These are phyloP conservation scores for Plecotus auritus DNA, from an alignment of 2,113 vertebrate genomes.

Conservation along the genomic window DNA sequence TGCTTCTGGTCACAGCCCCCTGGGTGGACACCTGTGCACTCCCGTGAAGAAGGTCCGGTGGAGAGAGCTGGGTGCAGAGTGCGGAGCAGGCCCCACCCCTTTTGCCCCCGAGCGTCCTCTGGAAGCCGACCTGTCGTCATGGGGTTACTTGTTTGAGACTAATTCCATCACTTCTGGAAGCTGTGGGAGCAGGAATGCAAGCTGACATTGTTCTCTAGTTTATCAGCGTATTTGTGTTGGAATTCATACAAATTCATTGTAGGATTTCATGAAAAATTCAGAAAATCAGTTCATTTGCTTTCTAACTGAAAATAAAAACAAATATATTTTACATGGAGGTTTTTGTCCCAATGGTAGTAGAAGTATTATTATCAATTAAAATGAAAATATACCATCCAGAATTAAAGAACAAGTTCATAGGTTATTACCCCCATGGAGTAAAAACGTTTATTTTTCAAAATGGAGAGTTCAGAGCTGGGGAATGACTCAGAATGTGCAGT, in stretches of 20 bases:
- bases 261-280: neutral
- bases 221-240: neutral
- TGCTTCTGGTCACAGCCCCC: neutral
- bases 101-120: fast-evolving
- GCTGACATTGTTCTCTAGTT: neutral
- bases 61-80: neutral
- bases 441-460: neutral
- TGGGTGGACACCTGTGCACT: neutral
- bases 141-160: neutral
- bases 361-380: neutral
- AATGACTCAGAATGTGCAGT: neutral
- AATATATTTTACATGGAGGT: neutral
- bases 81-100: fast-evolving
- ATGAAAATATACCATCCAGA: neutral
- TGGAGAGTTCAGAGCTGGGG: neutral
- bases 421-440: neutral
- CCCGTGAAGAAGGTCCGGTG: neutral
- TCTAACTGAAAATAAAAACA: neutral
- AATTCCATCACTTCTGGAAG: neutral
- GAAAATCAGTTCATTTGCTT: neutral
- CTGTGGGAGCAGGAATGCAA: neutral
- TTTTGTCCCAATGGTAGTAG: neutral
- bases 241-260: neutral
- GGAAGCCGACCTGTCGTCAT: neutral
- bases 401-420: neutral